These are phyloP conservation scores for Drosophila pectinifera DNA, from an alignment of 1,140 invertebrate genomes.

Conservation along the genomic window DNA sequence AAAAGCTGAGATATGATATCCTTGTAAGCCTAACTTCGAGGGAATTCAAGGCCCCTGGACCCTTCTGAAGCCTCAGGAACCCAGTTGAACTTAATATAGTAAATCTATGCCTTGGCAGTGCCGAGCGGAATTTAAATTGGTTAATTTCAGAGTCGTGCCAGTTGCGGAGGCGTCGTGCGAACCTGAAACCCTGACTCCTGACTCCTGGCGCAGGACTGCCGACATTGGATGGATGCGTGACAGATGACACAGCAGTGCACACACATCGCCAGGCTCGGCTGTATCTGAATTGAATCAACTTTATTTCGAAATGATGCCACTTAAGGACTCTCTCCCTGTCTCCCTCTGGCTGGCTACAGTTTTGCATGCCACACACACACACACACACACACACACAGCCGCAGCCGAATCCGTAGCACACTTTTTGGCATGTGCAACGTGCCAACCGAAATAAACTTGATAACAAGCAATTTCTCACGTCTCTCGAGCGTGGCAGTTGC, in stretches of 20 bases:
- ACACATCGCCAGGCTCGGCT: slow-evolving; percentile 32
- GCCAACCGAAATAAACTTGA: slow-evolving; percentile 81
- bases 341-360: slow-evolving; percentile 22
- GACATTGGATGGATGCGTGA: slow-evolving; percentile 71
- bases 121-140: slow-evolving; percentile 37
- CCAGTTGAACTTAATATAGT: neutral
- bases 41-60: neutral
- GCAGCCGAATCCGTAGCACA: slow-evolving; percentile 57
- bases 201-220: slow-evolving; percentile 30
- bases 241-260: slow-evolving; percentile 52
- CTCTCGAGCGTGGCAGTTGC: slow-evolving; percentile 63
- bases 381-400: slow-evolving; percentile 18
- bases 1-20: neutral
- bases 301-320: slow-evolving; percentile 84
- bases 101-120: slow-evolving; percentile 1
- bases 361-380: slow-evolving; percentile 51
- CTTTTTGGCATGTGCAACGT: slow-evolving; percentile 76
- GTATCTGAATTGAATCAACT: slow-evolving; percentile 83
- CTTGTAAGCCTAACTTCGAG: neutral
- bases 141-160: slow-evolving; percentile 21
- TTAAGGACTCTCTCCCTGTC: slow-evolving; percentile 44
- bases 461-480: slow-evolving; percentile 84
- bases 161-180: neutral
- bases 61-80: too few relatives aligned
- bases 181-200: slow-evolving; percentile 37